Evolutionary conservation across 1,140 invertebrate species (phyloP).

Genomic region (Bombus confusus): DNA sequence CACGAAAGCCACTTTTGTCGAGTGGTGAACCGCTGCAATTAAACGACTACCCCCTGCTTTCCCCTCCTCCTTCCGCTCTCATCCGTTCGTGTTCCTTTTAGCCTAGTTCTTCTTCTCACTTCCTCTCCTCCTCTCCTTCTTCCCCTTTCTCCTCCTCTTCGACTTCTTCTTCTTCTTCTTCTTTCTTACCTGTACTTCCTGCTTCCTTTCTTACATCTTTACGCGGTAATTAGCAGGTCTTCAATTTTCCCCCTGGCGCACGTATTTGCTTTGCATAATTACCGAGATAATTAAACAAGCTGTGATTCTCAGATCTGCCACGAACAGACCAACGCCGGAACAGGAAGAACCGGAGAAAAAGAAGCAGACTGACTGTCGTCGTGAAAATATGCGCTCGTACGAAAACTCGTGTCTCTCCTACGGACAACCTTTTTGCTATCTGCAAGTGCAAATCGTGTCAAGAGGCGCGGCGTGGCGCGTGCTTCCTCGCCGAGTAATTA

Average conservation of each 20-base stretch:
- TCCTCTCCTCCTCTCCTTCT: neutral
- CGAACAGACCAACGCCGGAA: conserved; percentile 29
- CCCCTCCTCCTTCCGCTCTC: neutral
- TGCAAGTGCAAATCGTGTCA: conserved; percentile 57
- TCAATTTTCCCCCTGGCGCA: conserved; percentile 65
- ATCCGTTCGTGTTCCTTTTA: conserved; percentile 16
- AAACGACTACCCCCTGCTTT: conserved; percentile 49
- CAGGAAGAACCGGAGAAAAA: conserved; percentile 16
- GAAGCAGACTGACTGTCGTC: neutral
- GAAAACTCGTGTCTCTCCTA: neutral
- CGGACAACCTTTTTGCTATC: conserved; percentile 18
- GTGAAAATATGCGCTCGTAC: neutral
- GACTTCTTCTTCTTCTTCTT: conserved; percentile 31
- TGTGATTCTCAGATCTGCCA: conserved; percentile 52
- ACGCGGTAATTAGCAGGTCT: conserved; percentile 70
- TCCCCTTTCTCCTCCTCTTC: neutral
- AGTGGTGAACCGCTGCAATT: conserved; percentile 66
- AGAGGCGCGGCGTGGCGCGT: conserved; percentile 19
- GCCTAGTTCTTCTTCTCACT: neutral
- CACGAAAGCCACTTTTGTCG: conserved; percentile 60
- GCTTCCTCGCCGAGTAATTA: conserved; percentile 50
- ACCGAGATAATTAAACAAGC: conserved; percentile 71
- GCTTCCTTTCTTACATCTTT: conserved; percentile 49
- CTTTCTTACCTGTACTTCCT: neutral
- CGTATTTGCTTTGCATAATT: conserved; percentile 70